phyloP scores from a whole-genome alignment of 2,888 invertebrate species.

The Hypselothyrea guttata region DNA sequence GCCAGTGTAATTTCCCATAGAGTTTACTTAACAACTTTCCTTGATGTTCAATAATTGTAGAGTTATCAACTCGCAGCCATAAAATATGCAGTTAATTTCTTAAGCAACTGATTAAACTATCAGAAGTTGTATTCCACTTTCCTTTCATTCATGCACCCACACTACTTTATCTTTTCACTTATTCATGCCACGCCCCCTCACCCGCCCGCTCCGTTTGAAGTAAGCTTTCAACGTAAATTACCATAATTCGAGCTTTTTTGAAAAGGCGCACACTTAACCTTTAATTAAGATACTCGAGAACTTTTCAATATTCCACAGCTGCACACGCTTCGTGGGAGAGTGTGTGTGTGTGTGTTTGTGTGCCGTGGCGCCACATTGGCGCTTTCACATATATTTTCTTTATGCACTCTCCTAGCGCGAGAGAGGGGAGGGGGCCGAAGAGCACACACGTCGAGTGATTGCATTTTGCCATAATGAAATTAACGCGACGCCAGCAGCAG shows the following conservation, averaged over 20 bases:
- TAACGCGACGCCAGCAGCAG: conserved; percentile 59
- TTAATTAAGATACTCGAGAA: conserved; percentile 72
- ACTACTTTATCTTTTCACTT: background rate
- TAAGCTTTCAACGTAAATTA: conserved; percentile 65
- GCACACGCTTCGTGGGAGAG: conserved; percentile 1
- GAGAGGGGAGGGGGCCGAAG: too few species aligned
- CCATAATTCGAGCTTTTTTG: conserved; percentile 67
- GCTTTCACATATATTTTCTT: conserved; percentile 3
- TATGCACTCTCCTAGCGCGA: conserved; percentile 11
- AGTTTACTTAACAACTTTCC: too few species aligned
- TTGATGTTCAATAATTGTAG: conserved; percentile 11
- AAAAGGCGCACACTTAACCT: conserved; percentile 69
- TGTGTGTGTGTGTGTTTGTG: conserved; percentile 32
- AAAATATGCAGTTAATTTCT: conserved; percentile 14
- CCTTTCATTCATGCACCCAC: conserved; percentile 23
- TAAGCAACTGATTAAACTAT: too few species aligned
- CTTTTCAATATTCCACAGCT: conserved; percentile 66
- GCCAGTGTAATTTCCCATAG: too few species aligned
- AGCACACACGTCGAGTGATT: conserved; percentile 56
- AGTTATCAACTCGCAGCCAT: conserved; percentile 5
- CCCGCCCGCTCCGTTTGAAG: conserved; percentile 33
- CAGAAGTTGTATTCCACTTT: background rate
- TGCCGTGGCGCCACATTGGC: conserved; percentile 55
- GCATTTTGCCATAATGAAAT: conserved; percentile 73
- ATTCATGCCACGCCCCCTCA: conserved; percentile 3